Conservation (phyloP, 1,140 invertebrate genomes). For the Steinernema feltiae region DNA sequence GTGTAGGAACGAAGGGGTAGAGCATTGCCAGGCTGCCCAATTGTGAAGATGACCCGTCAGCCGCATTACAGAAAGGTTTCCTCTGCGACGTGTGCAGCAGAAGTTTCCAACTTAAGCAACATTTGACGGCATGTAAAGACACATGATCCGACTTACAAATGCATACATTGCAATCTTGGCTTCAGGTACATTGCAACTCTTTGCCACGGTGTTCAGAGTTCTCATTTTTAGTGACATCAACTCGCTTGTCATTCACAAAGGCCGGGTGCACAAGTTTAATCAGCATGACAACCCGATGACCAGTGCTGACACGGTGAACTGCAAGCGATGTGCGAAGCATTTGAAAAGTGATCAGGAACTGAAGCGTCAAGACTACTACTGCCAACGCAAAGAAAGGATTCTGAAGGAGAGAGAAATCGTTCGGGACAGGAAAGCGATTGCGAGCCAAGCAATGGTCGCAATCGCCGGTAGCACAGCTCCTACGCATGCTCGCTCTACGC, state of each 20-base stretch:
- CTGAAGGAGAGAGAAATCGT: background rate
- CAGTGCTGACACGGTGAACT: background rate
- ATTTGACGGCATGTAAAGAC: background rate
- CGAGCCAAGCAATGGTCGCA: background rate
- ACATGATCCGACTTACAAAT: background rate
- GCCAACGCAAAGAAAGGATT: background rate
- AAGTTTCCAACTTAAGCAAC: background rate
- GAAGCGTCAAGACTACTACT: slow-evolving; percentile 2
- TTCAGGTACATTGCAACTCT: background rate
- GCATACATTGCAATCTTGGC: background rate
- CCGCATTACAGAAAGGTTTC: background rate
- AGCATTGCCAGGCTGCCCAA: no score
- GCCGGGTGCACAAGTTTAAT: background rate
- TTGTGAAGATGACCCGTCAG: no score
- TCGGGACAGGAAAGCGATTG: background rate
- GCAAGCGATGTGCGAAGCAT: background rate
- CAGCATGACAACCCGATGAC: background rate
- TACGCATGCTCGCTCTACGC: background rate
- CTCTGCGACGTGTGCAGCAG: background rate
- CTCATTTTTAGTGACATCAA: background rate
- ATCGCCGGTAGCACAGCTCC: background rate
- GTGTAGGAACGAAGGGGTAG: no score
- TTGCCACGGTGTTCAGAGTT: background rate
- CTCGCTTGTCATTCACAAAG: background rate
- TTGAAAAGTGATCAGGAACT: background rate